Conservation (phyloP, 2,888 invertebrate genomes). For the Aromia moschata region DNA sequence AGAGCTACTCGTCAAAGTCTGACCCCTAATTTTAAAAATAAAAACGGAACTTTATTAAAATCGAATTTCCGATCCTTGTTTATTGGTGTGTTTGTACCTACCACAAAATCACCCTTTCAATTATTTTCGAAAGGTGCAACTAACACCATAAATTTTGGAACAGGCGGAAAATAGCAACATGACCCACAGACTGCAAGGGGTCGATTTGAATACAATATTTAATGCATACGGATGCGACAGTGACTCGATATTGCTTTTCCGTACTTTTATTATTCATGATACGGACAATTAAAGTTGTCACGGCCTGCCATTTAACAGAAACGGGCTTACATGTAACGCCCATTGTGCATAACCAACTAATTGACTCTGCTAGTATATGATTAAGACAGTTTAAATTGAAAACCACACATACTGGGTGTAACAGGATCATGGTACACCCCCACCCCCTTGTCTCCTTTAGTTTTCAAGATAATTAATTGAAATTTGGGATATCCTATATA, state of each 20-base stretch:
- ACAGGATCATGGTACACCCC: too few relatives aligned
- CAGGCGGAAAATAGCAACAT: not conserved
- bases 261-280: conserved; percentile 48
- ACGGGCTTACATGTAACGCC: conserved; percentile 46
- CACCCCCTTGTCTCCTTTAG: too few relatives aligned
- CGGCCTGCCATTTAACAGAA: conserved; percentile 44
- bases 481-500: too few relatives aligned
- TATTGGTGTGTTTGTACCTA: too few relatives aligned
- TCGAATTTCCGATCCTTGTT: too few relatives aligned
- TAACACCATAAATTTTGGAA: too few relatives aligned
- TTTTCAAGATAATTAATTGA: too few relatives aligned
- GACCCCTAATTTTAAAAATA: too few relatives aligned
- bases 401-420: conserved; percentile 11
- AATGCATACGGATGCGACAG: conserved; percentile 43
- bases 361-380: conserved; percentile 40
- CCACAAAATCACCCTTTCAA: too few relatives aligned
- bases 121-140: too few relatives aligned
- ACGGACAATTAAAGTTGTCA: conserved; percentile 49
- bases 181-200: conserved; percentile 3
- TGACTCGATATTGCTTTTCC: conserved; percentile 42
- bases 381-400: conserved; percentile 20
- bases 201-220: conserved; percentile 31
- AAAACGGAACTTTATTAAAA: too few relatives aligned
- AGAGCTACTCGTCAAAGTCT: too few relatives aligned
- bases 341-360: conserved; percentile 43